These are phyloP conservation scores for Lordiphosa collinella DNA, from an alignment of 1,140 invertebrate genomes.

Conservation along the genomic window DNA sequence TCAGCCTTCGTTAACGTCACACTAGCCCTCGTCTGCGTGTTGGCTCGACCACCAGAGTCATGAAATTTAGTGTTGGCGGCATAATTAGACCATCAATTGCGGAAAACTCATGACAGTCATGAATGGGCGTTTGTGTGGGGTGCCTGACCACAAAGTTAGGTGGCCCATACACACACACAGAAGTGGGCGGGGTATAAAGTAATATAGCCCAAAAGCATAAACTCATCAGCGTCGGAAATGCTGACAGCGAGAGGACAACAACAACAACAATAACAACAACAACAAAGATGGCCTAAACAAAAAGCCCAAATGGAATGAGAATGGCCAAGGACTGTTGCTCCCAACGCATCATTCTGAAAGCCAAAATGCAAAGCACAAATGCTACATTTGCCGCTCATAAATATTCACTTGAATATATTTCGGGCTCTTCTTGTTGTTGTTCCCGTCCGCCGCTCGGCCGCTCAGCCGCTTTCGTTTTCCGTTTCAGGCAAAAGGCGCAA, in stretches of 20 bases:
- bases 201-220: conserved; percentile 70
- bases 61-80: conserved; percentile 78
- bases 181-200: conserved; percentile 49
- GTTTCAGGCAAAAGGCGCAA: conserved; percentile 57
- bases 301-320: conserved; percentile 32
- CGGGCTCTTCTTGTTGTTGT: too few relatives aligned
- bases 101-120: conserved; percentile 78
- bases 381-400: conserved; percentile 74
- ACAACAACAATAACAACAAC: too few relatives aligned
- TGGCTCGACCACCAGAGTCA: conserved; percentile 60
- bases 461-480: conserved; percentile 72
- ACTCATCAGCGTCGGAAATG: conserved; percentile 73
- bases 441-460: not conserved
- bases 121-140: conserved; percentile 47
- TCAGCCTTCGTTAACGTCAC: not conserved
- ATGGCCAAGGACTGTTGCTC: conserved; percentile 54
- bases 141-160: conserved; percentile 33
- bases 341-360: conserved; percentile 37
- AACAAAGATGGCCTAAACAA: conserved; percentile 28
- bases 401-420: conserved; percentile 72
- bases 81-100: conserved; percentile 79
- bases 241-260: conserved; percentile 50
- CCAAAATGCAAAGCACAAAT: conserved; percentile 66
- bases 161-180: conserved; percentile 4
- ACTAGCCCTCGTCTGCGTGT: conserved; percentile 29